Conservation (phyloP, 1,140 invertebrate species). For the Dendroctonus valens region DNA sequence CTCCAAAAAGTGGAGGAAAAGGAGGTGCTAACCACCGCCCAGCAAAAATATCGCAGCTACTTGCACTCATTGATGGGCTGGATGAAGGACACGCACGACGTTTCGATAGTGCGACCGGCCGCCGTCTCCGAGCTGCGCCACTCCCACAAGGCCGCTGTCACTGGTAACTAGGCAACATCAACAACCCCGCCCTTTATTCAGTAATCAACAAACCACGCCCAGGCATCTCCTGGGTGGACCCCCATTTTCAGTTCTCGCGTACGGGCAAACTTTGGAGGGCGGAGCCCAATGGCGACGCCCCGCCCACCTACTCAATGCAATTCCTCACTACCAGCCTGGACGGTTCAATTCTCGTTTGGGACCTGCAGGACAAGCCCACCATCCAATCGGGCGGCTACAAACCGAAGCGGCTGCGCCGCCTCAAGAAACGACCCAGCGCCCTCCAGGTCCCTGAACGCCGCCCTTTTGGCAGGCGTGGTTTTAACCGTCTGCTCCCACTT, state of each 20-base stretch:
- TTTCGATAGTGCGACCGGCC: slow-evolving; percentile 58
- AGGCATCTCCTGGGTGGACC: slow-evolving; percentile 59
- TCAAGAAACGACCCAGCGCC: slow-evolving; percentile 55
- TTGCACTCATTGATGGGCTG: slow-evolving; percentile 65
- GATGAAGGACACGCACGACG: slow-evolving; percentile 62
- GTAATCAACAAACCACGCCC: background rate
- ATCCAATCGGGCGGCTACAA: slow-evolving; percentile 51
- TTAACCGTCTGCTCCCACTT: slow-evolving; percentile 35
- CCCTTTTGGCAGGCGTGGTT: slow-evolving; percentile 50
- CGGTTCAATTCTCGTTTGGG: slow-evolving; percentile 69
- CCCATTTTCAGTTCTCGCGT: slow-evolving; percentile 58
- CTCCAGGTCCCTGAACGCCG: slow-evolving; percentile 47
- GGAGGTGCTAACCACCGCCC: slow-evolving; percentile 60
- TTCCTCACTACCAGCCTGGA: slow-evolving; percentile 66
- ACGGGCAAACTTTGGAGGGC: slow-evolving; percentile 57
- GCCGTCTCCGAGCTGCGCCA: slow-evolving; percentile 60
- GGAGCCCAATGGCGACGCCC: slow-evolving; percentile 47
- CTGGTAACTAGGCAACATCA: slow-evolving; percentile 46
- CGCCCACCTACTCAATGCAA: slow-evolving; percentile 55
- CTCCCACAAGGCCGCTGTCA: slow-evolving; percentile 63
- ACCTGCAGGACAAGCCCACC: slow-evolving; percentile 55
- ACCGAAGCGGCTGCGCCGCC: slow-evolving; percentile 53
- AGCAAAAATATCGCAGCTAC: slow-evolving; percentile 60
- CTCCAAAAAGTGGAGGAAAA: slow-evolving; percentile 62
- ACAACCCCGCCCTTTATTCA: background rate